Percentiles rank a stretch among this genome's conserved stretches.
Conservation (phyloP, 2,113 vertebrate species). For the Chionomys nivalis region DNA sequence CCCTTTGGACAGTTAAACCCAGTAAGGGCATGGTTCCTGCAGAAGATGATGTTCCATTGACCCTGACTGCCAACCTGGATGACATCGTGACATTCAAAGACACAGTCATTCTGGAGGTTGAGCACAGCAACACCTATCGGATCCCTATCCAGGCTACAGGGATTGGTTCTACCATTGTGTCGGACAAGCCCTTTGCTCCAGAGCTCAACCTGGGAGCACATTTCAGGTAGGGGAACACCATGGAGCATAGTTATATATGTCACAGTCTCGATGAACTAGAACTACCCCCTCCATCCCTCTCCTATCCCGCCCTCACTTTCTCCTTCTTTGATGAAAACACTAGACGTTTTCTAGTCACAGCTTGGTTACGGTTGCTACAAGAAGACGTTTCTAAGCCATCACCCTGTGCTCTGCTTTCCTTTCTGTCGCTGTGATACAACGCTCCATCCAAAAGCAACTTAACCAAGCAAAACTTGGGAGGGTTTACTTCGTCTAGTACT, state of each 20-base stretch:
- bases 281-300: neutral
- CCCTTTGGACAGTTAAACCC: slow-evolving; percentile 88
- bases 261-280: slow-evolving; percentile 13
- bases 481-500: neutral
- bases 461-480: too few relatives aligned
- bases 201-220: slow-evolving; percentile 89
- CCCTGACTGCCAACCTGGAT: slow-evolving; percentile 88
- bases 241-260: neutral
- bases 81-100: slow-evolving; percentile 87
- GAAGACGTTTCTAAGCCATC: too few relatives aligned
- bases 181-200: slow-evolving; percentile 87
- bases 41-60: slow-evolving; percentile 81
- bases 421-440: neutral
- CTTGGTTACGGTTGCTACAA: neutral
- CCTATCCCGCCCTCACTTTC: neutral
- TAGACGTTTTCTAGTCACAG: neutral
- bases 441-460: neutral
- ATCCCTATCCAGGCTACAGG: slow-evolving; percentile 87
- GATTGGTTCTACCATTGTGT: slow-evolving; percentile 91
- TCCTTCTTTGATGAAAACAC: neutral
- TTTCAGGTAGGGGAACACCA: slow-evolving; percentile 88
- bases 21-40: slow-evolving; percentile 86
- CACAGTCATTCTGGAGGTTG: slow-evolving; percentile 84
- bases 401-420: neutral
- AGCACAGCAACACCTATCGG: slow-evolving; percentile 81